Evolutionary conservation across 2,113 vertebrate genomes (phyloP).

Genomic region (Sprattus sprattus): DNA sequence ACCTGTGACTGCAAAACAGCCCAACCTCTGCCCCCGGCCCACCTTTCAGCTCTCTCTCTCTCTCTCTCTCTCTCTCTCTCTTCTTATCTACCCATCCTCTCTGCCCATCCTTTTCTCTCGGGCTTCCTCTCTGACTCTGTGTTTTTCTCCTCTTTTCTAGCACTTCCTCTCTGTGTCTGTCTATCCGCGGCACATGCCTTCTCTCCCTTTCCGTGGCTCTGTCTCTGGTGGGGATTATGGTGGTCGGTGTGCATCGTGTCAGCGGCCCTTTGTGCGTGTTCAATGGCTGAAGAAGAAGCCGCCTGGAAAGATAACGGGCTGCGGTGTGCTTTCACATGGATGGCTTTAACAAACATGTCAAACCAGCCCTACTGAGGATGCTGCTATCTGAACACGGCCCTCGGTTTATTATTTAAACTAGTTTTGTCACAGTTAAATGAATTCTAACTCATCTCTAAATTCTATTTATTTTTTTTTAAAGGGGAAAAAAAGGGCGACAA

Average conservation of each 20-base stretch:
- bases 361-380: neutral
- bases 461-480: neutral
- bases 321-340: neutral
- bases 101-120: neutral
- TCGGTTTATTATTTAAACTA: neutral
- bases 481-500: neutral
- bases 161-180: slow-evolving; percentile 6
- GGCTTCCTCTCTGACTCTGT: neutral
- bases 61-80: neutral
- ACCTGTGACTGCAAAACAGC: neutral
- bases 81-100: neutral
- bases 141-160: neutral
- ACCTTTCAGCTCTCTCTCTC: neutral
- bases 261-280: slow-evolving; percentile 23
- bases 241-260: slow-evolving; percentile 22
- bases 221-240: slow-evolving; percentile 23
- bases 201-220: neutral
- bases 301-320: slow-evolving; percentile 1
- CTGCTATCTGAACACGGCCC: neutral
- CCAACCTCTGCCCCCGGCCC: too few relatives aligned
- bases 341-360: neutral
- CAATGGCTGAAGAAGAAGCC: slow-evolving; percentile 6
- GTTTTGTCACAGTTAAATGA: neutral
- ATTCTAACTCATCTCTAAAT: neutral
- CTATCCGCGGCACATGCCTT: neutral